Conservation (phyloP, 2,888 invertebrate genomes). For the Gari tellinella region DNA sequence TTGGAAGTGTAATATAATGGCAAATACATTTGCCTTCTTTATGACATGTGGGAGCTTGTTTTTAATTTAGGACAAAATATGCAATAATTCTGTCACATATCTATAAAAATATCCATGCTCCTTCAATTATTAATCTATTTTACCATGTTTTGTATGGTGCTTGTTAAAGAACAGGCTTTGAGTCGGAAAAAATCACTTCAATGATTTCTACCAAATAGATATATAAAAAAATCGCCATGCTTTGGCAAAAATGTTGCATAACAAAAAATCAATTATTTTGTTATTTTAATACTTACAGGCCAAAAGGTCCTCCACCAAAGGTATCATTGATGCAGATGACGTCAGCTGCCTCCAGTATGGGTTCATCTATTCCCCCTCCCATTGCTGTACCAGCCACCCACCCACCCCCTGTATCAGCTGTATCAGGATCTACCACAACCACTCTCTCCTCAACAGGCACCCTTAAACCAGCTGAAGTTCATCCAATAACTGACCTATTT, state of each 20-base stretch:
- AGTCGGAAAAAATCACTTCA: no score
- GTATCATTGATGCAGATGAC: constrained; percentile 75
- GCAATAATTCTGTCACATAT: not conserved
- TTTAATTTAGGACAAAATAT: no score
- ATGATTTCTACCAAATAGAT: no score
- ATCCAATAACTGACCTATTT: constrained; percentile 89
- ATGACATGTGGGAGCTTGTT: not conserved
- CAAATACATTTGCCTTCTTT: no score
- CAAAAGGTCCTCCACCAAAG: constrained; percentile 56
- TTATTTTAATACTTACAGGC: constrained; percentile 56
- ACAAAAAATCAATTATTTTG: no score
- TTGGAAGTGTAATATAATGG: no score
- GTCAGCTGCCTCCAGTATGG: constrained; percentile 16
- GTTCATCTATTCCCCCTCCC: constrained; percentile 28
- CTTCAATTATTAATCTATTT: no score
- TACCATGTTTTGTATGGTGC: no score
- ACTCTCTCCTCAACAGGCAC: constrained; percentile 35
- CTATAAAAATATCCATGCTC: not conserved
- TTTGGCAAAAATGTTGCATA: no score
- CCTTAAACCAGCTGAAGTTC: constrained; percentile 83
- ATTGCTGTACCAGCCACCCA: constrained; percentile 36
- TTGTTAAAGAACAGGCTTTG: no score
- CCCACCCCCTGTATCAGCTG: constrained; percentile 59
- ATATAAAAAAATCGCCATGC: no score
- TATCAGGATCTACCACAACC: constrained; percentile 49